Conservation (phyloP, 2,888 invertebrate species). For the Pteria penguin region DNA sequence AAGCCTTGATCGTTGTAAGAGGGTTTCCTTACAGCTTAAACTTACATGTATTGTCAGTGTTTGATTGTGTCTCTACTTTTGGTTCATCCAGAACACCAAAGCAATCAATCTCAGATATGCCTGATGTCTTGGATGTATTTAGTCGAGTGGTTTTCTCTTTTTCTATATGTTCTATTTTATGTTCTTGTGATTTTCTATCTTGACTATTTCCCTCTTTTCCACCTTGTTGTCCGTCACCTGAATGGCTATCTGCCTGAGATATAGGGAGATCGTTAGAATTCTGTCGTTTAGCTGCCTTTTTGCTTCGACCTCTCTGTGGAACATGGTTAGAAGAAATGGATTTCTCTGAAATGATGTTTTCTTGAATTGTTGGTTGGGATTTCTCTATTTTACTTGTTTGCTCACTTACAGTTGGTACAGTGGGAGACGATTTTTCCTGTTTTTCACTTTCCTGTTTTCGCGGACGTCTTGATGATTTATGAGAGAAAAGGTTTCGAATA, state of each 20-base stretch:
- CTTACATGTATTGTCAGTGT: neutral
- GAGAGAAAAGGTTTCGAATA: slow-evolving; percentile 55
- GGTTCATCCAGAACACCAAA: neutral
- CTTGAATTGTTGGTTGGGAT: slow-evolving; percentile 41
- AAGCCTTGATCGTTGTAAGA: no score
- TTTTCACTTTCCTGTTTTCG: slow-evolving; percentile 44
- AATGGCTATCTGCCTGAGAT: slow-evolving; percentile 14
- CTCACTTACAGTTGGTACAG: slow-evolving; percentile 7
- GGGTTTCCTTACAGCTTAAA: no score
- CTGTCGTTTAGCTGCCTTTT: slow-evolving; percentile 59
- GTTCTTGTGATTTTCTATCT: slow-evolving; percentile 2
- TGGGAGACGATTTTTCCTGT: slow-evolving; percentile 36
- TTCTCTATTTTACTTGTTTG: slow-evolving; percentile 42
- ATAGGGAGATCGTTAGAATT: slow-evolving; percentile 23
- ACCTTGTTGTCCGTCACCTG: neutral
- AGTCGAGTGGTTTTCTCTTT: neutral
- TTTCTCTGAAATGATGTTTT: slow-evolving; percentile 61
- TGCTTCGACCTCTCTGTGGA: slow-evolving; percentile 52
- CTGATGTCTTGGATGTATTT: neutral
- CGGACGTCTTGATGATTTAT: slow-evolving; percentile 39
- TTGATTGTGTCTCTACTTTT: no score
- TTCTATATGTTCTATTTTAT: neutral
- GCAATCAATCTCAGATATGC: neutral
- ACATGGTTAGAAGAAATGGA: slow-evolving; percentile 43
- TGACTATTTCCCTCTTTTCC: slow-evolving; percentile 11